phyloP scores from a whole-genome alignment of 2,113 vertebrate species.

The Caloenas nicobarica region DNA sequence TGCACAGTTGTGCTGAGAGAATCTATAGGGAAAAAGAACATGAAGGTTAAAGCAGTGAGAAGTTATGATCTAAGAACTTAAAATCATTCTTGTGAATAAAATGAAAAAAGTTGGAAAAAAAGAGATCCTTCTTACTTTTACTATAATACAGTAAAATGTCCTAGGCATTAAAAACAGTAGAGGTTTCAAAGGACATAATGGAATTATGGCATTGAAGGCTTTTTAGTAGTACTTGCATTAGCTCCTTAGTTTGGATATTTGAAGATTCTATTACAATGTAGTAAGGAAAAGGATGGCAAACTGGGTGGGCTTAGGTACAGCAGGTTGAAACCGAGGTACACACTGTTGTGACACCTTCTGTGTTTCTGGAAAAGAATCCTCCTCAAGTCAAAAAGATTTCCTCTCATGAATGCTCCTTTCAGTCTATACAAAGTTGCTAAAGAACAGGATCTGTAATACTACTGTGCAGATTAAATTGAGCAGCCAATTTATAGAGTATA shows the following conservation, averaged over 20 bases:
- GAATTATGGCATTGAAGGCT: background rate
- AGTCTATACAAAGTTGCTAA: background rate
- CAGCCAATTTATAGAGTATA: background rate
- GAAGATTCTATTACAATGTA: background rate
- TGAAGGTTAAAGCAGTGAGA: background rate
- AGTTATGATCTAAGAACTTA: background rate
- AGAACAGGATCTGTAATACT: background rate
- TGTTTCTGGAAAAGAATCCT: background rate
- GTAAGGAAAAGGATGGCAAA: background rate
- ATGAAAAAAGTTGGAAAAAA: background rate
- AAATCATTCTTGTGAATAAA: background rate
- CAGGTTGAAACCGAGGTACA: background rate
- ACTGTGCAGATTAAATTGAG: background rate
- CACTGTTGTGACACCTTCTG: background rate
- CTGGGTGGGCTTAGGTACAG: background rate
- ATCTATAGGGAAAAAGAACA: background rate
- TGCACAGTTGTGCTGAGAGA: background rate
- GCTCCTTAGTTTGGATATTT: background rate
- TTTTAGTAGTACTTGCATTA: background rate
- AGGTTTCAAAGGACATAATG: background rate
- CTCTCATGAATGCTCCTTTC: background rate
- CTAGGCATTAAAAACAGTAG: background rate
- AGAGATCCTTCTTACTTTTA: background rate
- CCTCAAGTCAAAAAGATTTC: background rate
- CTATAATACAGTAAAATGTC: background rate